Conservation (phyloP, 2,888 invertebrate species). For the Xanthostigma xanthostigma region DNA sequence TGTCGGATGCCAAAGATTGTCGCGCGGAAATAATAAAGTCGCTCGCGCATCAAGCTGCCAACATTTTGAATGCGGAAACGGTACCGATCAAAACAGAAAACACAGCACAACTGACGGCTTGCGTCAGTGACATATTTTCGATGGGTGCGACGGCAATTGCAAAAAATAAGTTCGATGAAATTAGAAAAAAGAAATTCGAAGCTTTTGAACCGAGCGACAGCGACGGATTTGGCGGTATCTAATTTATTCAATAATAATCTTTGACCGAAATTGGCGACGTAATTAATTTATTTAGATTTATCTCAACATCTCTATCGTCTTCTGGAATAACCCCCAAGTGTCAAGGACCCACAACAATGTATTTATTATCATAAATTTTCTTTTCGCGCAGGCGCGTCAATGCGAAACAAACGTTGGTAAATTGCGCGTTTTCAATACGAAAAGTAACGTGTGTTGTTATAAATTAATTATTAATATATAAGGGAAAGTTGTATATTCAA, state of each 20-base stretch:
- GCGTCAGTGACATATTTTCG: constrained; percentile 23
- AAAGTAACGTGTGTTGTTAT: too few species aligned
- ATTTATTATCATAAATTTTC: too few species aligned
- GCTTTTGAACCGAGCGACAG: constrained; percentile 44
- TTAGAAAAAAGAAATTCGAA: constrained; percentile 21
- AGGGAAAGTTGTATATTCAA: too few species aligned
- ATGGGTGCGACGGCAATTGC: constrained; percentile 23
- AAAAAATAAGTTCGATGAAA: constrained; percentile 25
- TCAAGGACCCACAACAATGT: too few species aligned
- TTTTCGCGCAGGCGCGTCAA: too few species aligned
- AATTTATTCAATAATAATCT: background rate
- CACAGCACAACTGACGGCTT: constrained; percentile 2
- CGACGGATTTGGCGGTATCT: constrained; percentile 36
- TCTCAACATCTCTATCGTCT: too few species aligned
- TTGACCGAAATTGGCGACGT: too few species aligned
- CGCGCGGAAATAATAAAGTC: constrained; percentile 34
- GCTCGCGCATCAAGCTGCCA: constrained; percentile 45
- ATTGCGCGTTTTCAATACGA: too few species aligned
- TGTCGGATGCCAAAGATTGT: constrained; percentile 32
- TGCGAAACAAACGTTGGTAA: too few species aligned
- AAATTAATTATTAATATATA: too few species aligned
- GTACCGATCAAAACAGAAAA: constrained; percentile 16
- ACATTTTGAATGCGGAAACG: constrained; percentile 35
- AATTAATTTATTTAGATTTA: too few species aligned
- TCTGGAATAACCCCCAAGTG: too few species aligned